phyloP scores from a whole-genome alignment of 1,140 invertebrate genomes.

The Mizuhopecten yessoensis region DNA sequence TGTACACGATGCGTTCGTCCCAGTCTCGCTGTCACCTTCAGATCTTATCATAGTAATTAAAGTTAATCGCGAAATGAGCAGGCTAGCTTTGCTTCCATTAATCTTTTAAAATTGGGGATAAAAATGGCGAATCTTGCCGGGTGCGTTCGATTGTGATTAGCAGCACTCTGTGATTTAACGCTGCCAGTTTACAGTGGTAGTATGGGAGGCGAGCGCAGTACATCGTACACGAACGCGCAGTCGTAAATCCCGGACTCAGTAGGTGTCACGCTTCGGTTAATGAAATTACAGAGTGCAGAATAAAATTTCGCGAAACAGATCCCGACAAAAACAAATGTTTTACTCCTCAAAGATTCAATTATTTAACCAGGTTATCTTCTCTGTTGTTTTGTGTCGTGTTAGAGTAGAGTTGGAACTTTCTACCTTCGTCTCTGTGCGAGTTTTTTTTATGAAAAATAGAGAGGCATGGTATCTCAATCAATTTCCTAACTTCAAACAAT shows the following conservation, averaged over 20 bases:
- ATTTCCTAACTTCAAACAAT: too few relatives aligned
- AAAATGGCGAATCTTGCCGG: conserved; percentile 12
- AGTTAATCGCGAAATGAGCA: conserved; percentile 26
- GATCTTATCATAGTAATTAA: conserved; percentile 19
- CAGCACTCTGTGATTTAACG: conserved; percentile 6
- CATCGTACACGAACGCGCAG: conserved; percentile 10
- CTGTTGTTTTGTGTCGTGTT: not conserved
- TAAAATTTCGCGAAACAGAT: not conserved
- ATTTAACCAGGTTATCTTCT: not conserved
- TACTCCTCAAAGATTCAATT: not conserved
- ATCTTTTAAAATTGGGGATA: conserved; percentile 29
- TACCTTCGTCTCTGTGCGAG: too few relatives aligned
- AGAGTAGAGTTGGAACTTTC: too few relatives aligned
- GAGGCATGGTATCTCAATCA: too few relatives aligned
- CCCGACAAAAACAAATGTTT: conserved; percentile 26
- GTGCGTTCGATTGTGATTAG: conserved; percentile 24
- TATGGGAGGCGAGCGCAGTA: conserved; percentile 24
- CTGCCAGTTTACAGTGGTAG: not conserved
- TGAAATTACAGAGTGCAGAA: conserved; percentile 32
- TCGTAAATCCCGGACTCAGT: conserved; percentile 14
- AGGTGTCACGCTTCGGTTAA: conserved; percentile 7
- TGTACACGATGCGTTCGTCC: not conserved
- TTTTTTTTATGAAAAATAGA: too few relatives aligned
- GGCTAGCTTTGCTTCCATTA: not conserved
- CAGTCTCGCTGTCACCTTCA: not conserved